These are phyloP conservation scores for Penaeus japonicus DNA, from an alignment of 1,140 invertebrate genomes.

Conservation along the genomic window DNA sequence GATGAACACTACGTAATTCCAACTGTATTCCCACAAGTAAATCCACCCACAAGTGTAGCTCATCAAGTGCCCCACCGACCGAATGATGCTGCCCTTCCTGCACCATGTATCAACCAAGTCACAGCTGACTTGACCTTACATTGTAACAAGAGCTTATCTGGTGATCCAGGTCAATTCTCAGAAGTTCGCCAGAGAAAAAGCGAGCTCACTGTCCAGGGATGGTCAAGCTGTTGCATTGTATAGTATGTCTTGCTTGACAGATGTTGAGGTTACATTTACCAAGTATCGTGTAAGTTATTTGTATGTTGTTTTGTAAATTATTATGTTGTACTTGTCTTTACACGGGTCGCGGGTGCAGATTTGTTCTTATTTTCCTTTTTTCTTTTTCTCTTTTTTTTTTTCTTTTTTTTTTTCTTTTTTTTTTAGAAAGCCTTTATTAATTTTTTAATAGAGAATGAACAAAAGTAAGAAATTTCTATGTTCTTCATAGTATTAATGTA, in stretches of 20 bases:
- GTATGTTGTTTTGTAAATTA: constrained; percentile 21
- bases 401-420: no score
- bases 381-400: no score
- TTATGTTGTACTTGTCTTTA: constrained; percentile 26
- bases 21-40: neutral
- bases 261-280: constrained; percentile 30
- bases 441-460: neutral
- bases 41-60: neutral
- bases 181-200: neutral
- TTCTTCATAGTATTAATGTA: neutral
- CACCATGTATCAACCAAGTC: neutral
- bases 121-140: neutral
- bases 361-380: neutral
- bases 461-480: no score
- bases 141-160: neutral
- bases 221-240: constrained; percentile 14
- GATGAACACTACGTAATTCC: constrained; percentile 9
- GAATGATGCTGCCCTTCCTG: neutral
- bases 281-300: constrained; percentile 25
- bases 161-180: neutral
- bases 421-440: neutral
- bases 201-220: neutral
- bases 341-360: constrained; percentile 22
- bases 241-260: neutral
- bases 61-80: constrained; percentile 4